phyloP scores from a whole-genome alignment of 2,888 invertebrate species.

The Bellardia pandia region DNA sequence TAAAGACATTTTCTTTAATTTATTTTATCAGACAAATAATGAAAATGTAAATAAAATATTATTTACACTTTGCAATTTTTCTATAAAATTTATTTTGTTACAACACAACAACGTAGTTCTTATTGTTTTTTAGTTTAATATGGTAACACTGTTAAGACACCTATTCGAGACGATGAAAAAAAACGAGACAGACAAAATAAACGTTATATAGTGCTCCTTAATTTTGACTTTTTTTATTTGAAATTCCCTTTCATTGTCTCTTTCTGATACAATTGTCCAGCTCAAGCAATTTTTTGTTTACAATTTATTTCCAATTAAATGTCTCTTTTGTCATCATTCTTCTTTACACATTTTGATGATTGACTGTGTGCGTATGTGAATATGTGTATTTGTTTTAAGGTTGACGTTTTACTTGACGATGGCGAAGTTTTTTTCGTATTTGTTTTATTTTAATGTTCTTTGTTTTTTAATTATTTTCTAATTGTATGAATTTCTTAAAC shows the following conservation, averaged over 20 bases:
- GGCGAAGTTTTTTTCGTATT: constrained; percentile 16
- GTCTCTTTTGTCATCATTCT: constrained; percentile 28
- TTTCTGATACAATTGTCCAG: constrained; percentile 33
- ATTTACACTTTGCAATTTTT: not conserved
- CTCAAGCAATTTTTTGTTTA: constrained; percentile 33
- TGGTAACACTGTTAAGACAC: constrained; percentile 36
- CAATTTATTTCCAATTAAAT: constrained; percentile 45
- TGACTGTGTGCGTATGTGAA: constrained; percentile 6
- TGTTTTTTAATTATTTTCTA: constrained; percentile 11
- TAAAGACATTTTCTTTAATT: constrained; percentile 47
- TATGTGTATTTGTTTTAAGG: constrained; percentile 41
- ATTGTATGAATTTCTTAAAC: constrained; percentile 14
- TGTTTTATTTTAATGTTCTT: constrained; percentile 24
- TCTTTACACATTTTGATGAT: not conserved
- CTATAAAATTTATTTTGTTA: constrained; percentile 1
- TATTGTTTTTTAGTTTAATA: not conserved
- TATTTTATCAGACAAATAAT: not conserved
- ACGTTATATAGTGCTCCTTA: constrained; percentile 16
- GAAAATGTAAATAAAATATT: too few species aligned
- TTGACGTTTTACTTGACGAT: constrained; percentile 52
- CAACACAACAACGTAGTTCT: constrained; percentile 41
- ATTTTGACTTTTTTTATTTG: constrained; percentile 1
- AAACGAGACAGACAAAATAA: constrained; percentile 15
- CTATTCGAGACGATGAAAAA: constrained; percentile 21
- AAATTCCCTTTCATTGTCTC: constrained; percentile 20